phyloP scores from a whole-genome alignment of 2,888 invertebrate genomes.

The Hyposoter didymator region DNA sequence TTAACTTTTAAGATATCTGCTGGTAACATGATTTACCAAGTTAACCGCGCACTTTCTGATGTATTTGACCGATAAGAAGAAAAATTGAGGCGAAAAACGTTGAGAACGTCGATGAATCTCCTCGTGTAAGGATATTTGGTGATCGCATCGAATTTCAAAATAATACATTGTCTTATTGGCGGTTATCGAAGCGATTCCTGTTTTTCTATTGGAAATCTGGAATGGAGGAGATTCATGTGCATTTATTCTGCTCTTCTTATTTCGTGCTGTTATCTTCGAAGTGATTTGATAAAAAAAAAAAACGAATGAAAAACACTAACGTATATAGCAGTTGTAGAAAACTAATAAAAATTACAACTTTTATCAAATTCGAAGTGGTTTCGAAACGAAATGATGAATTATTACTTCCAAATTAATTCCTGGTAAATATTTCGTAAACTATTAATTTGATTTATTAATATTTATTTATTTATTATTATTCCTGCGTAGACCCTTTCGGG shows the following conservation, averaged over 20 bases:
- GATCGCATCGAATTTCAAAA: background rate
- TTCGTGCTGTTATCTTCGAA: conserved; percentile 8
- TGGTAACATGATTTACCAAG: conserved; percentile 26
- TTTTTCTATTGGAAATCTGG: background rate
- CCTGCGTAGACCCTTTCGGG: too few relatives aligned
- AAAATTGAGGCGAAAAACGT: conserved; percentile 17
- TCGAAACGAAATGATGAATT: background rate
- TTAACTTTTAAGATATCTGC: conserved; percentile 36
- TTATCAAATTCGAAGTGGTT: background rate
- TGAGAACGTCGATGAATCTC: conserved; percentile 17
- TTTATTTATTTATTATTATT: too few relatives aligned
- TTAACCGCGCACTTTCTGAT: conserved; percentile 6
- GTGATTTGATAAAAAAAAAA: conserved; percentile 19
- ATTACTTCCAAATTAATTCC: background rate
- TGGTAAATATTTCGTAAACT: background rate
- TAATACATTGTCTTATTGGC: background rate
- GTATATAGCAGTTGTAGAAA: conserved; percentile 23
- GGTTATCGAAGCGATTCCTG: background rate
- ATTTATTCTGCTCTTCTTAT: background rate
- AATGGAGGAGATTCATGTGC: background rate
- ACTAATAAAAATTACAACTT: conserved; percentile 22
- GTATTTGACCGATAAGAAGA: background rate
- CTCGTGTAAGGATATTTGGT: too few relatives aligned
- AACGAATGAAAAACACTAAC: background rate
- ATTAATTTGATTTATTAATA: too few relatives aligned